Evolutionary conservation across 1,140 invertebrate genomes (phyloP), one percentile per base, ranked within the genome.

Genomic region (Micrasema minimum): DNA sequence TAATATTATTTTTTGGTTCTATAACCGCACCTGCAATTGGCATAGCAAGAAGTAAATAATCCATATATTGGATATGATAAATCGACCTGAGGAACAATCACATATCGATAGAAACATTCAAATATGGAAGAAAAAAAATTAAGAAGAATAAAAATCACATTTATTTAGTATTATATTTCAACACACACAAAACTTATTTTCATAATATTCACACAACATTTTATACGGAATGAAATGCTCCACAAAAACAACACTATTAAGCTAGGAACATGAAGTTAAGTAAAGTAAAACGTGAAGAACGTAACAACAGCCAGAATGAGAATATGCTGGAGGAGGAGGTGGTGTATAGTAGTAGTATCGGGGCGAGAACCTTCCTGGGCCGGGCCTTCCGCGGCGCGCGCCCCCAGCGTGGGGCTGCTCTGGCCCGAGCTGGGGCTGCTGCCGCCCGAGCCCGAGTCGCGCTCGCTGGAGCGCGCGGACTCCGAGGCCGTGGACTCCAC

Each of bases 271-370:
- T 7, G 20, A 12, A 46, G 10, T 59, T 53, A 69, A 59, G 26
- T 22, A 61, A 48, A 62, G 35, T 26, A 69, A 61, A 69, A 69
- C 23, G 55, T 41, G 62, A 69, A 51, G 14, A 16, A 62, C 11
- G 31, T 50, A 43, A 67, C 51, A 20, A 55, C 41, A 43, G 51
- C 51, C 51, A 67, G 14, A 41, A 69, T 62, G 57, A 71, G 69
- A 45, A 71, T 71, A 50, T 71, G 69, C 43, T 71, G 69, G 14
- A 71, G 50, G 23, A 71, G 69, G 18, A 71, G 69, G 23, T 71
- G 69, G 31, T 71, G 69, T 9, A 57, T 37, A 31, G 26, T 38
- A 57, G 66, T 46, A 35, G 59, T 31, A 45, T 71, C 53, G 35
- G 68, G 41, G 22, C 31, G 57, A 62, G 55, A 59, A 61, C 67